Percentiles rank a stretch among this genome's conserved stretches.
Evolutionary conservation across 2,113 vertebrate species (phyloP).

Genomic region (Hypanus sabinus): DNA sequence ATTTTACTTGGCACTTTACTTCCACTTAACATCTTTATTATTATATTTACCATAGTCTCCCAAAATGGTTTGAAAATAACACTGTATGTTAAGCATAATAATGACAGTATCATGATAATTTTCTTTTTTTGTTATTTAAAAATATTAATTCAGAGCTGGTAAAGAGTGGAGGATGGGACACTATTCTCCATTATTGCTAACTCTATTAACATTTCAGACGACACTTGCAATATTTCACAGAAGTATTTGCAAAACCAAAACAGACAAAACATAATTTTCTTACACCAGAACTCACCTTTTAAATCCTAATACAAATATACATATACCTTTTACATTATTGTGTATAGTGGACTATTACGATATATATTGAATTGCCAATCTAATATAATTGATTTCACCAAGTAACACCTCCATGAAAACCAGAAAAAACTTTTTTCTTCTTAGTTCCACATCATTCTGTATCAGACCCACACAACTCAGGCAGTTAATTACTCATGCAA

Average conservation of each 20-base stretch:
- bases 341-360: background rate
- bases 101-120: background rate
- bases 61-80: background rate
- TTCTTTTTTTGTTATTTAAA: background rate
- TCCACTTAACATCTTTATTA: background rate
- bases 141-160: background rate
- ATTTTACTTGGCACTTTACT: background rate
- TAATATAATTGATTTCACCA: background rate
- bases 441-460: background rate
- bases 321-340: constrained; percentile 1
- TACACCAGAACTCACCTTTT: background rate
- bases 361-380: background rate
- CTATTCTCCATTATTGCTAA: background rate
- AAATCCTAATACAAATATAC: too few relatives aligned
- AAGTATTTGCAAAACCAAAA: background rate
- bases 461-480: background rate
- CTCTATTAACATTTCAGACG: background rate
- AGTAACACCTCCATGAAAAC: background rate
- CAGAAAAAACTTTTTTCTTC: background rate
- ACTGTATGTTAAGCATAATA: background rate
- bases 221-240: background rate
- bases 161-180: too few relatives aligned
- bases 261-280: background rate
- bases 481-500: constrained; percentile 6
- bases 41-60: background rate